Percentiles rank a stretch among this genome's conserved stretches.
These are phyloP conservation scores for Pelobates fuscus DNA, from an alignment of 2,113 vertebrate species.

Conservation along the genomic window DNA sequence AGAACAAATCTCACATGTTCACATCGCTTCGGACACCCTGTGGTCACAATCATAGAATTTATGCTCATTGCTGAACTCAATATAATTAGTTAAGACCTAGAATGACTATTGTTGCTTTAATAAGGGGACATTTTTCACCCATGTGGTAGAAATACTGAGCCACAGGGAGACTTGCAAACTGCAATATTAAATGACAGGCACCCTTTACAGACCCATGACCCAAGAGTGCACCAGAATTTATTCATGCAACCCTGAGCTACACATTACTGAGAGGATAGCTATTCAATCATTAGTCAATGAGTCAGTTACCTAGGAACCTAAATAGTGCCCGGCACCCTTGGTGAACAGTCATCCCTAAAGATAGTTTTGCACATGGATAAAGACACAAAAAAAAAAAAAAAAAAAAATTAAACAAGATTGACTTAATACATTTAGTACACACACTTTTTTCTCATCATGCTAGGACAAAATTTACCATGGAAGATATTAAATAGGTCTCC, in stretches of 20 bases:
- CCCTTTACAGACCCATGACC: constrained; percentile 51
- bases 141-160: constrained; percentile 56
- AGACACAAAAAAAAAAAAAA: too few species aligned
- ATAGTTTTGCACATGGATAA: too few species aligned
- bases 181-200: constrained; percentile 57
- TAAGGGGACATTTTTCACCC: constrained; percentile 63
- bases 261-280: too few species aligned
- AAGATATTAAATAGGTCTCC: too few species aligned
- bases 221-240: constrained; percentile 66
- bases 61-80: constrained; percentile 67
- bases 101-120: constrained; percentile 61
- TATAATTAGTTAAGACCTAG: constrained; percentile 64
- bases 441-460: too few species aligned
- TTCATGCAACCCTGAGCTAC: too few species aligned
- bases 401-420: too few species aligned
- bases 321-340: constrained; percentile 71
- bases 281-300: constrained; percentile 72
- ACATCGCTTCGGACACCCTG: constrained; percentile 61
- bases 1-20: too few species aligned
- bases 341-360: too few species aligned
- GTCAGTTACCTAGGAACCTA: constrained; percentile 63
- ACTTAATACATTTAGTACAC: too few species aligned
- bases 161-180: constrained; percentile 55
- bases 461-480: too few species aligned
- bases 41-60: constrained; percentile 71